phyloP scores from a whole-genome alignment of 2,888 invertebrate genomes.

The Lydus trimaculatus region DNA sequence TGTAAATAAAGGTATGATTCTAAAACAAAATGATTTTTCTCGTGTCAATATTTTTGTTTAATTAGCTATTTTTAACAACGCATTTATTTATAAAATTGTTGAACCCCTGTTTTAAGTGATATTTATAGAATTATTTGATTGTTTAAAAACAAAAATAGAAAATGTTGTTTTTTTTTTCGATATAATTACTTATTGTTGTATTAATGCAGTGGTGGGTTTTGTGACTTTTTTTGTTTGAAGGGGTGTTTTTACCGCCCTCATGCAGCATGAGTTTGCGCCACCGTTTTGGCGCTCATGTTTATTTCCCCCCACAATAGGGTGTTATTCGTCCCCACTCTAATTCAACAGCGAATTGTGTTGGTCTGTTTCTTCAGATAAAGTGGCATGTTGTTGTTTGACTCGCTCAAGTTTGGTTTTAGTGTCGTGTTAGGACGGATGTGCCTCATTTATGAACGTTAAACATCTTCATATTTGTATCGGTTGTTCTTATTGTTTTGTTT shows the following conservation, averaged over 20 bases:
- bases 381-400: slow-evolving; percentile 12
- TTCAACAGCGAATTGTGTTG: background rate
- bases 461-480: background rate
- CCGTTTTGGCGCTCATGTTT: slow-evolving; percentile 42
- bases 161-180: background rate
- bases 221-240: background rate
- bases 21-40: too few species aligned
- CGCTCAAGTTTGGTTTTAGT: slow-evolving; percentile 22
- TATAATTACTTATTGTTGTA: background rate
- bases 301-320: slow-evolving; percentile 34
- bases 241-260: slow-evolving; percentile 6
- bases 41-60: too few species aligned
- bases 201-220: background rate
- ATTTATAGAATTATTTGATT: too few species aligned
- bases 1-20: too few species aligned
- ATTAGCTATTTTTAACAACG: too few species aligned
- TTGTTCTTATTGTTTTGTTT: too few species aligned
- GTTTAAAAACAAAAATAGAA: too few species aligned
- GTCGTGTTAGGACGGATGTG: slow-evolving; percentile 22
- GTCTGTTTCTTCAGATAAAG: slow-evolving; percentile 19
- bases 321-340: background rate
- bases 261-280: background rate
- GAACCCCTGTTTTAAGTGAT: too few species aligned
- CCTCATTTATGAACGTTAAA: slow-evolving; percentile 5
- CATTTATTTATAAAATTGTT: too few species aligned